Conservation (phyloP, 2,113 vertebrate genomes). For the Sitta europaea region DNA sequence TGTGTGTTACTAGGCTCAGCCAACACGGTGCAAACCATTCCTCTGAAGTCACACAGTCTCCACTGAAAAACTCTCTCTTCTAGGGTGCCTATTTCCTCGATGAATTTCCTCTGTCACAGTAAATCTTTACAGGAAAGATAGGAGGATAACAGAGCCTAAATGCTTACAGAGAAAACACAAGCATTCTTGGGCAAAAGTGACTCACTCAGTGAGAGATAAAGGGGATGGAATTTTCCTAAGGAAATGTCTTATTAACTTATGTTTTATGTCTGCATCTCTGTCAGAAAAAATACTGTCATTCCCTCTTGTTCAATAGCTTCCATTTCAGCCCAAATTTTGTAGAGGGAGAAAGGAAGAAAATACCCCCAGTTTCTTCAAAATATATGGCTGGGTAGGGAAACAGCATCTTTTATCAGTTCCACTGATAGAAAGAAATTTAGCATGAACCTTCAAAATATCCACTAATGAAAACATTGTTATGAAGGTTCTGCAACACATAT, state of each 20-base stretch:
- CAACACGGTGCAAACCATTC: not conserved
- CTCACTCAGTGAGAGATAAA: conserved; percentile 42
- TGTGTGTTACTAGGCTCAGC: not conserved
- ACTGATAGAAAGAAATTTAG: not conserved
- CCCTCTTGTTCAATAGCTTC: not conserved
- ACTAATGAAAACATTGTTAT: not conserved
- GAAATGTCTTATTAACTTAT: not conserved
- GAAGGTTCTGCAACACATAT: not conserved
- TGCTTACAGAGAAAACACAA: conserved; percentile 39
- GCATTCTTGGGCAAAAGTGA: conserved; percentile 26
- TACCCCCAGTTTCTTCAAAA: not conserved
- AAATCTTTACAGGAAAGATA: conserved; percentile 31
- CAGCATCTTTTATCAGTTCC: not conserved
- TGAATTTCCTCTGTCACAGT: conserved; percentile 4
- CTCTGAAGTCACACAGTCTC: not conserved
- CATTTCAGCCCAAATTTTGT: not conserved
- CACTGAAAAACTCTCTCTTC: not conserved
- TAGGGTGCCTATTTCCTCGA: not conserved
- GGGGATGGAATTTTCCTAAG: conserved; percentile 49
- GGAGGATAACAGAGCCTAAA: not conserved
- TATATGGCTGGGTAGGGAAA: not conserved
- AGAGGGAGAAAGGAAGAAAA: not conserved
- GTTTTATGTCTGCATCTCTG: not conserved
- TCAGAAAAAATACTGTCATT: conserved; percentile 3
- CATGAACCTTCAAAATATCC: not conserved